phyloP scores from a whole-genome alignment of 2,113 vertebrate species.

The Tetrax tetrax region DNA sequence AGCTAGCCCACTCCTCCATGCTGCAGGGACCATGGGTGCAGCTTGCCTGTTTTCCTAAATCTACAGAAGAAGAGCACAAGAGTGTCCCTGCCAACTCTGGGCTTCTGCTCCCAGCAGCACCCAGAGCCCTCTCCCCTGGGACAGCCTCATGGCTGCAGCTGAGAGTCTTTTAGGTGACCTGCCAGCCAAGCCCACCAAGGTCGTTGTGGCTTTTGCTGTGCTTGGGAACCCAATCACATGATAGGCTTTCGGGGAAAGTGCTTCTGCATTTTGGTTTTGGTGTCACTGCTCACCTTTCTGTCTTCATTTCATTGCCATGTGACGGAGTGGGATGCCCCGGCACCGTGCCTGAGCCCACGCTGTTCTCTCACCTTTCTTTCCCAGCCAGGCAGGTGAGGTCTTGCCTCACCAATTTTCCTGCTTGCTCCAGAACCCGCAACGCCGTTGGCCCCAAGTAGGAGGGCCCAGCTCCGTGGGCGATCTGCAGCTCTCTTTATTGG shows the following conservation, averaged over 20 bases:
- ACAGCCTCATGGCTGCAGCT: not conserved
- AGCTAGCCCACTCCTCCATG: not conserved
- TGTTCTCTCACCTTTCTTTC: not conserved
- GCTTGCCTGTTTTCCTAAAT: not conserved
- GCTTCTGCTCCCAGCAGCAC: not conserved
- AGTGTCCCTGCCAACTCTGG: fast-evolving
- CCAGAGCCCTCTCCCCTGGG: not conserved
- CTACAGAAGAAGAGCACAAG: not conserved
- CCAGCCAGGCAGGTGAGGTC: not conserved
- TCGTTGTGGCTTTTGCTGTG: not conserved
- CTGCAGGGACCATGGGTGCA: not conserved
- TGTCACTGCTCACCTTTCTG: fast-evolving
- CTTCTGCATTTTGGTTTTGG: not conserved
- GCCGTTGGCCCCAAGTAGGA: not conserved
- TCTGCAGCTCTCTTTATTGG: not conserved
- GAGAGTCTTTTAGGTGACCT: not conserved
- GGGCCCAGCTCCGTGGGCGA: not conserved
- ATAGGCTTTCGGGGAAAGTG: not conserved
- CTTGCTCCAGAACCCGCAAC: fast-evolving
- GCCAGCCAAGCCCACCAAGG: not conserved
- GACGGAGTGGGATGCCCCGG: not conserved
- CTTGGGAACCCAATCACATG: not conserved
- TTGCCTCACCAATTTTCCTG: not conserved
- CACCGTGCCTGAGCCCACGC: not conserved
- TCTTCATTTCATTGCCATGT: not conserved